phyloP scores from a whole-genome alignment of 2,888 invertebrate species.

The Zelleria hepariella region DNA sequence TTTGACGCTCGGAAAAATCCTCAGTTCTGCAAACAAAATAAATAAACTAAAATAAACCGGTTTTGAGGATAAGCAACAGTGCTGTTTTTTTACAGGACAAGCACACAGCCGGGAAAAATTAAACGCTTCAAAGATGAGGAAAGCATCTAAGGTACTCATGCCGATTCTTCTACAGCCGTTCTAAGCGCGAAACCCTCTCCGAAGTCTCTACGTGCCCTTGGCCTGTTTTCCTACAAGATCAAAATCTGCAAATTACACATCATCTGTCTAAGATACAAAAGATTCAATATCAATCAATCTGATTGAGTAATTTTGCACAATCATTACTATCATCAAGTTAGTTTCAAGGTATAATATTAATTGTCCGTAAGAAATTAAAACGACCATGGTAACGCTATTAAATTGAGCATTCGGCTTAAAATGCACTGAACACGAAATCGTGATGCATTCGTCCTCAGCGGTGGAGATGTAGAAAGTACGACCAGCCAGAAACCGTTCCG shows the following conservation, averaged over 20 bases:
- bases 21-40: too few species aligned
- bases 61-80: too few species aligned
- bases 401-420: neutral
- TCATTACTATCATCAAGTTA: neutral
- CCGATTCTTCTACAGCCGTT: too few species aligned
- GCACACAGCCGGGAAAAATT: too few species aligned
- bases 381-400: neutral
- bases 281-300: neutral
- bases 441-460: slow-evolving; percentile 1
- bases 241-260: neutral
- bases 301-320: neutral
- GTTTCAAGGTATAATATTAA: neutral
- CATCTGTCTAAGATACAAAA: neutral
- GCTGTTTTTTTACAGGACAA: too few species aligned
- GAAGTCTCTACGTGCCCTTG: too few species aligned
- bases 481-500: neutral
- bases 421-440: neutral
- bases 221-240: too few species aligned
- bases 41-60: too few species aligned
- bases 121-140: too few species aligned
- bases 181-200: too few species aligned
- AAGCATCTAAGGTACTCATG: too few species aligned
- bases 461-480: neutral
- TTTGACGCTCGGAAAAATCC: too few species aligned
- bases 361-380: neutral